Evolutionary conservation across 2,113 vertebrate genomes (phyloP).

Genomic region (Parus major): DNA sequence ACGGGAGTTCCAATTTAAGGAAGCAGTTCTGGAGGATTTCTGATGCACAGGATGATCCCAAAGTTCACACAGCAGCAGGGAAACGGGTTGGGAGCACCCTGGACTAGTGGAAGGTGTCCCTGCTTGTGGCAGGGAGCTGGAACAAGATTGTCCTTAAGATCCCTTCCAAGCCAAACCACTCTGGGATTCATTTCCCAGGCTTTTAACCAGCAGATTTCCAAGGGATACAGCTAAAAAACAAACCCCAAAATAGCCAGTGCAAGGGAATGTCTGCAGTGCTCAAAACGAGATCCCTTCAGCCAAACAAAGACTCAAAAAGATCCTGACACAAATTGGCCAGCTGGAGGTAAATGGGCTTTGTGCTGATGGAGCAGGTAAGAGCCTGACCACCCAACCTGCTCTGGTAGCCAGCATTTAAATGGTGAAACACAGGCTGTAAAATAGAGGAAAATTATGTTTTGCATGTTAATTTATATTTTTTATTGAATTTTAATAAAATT

Average conservation of each 20-base stretch:
- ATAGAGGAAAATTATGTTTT: accelerated
- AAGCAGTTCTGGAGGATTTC: not conserved
- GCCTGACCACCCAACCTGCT: not conserved
- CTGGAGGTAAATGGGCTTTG: not conserved
- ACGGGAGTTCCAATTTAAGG: not conserved
- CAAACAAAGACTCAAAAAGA: not conserved
- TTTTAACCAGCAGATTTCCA: not conserved
- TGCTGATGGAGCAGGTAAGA: not conserved
- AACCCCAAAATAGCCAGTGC: not conserved
- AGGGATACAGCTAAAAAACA: not conserved
- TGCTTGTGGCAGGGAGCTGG: not conserved
- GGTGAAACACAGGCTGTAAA: not conserved
- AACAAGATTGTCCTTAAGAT: not conserved
- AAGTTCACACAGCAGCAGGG: not conserved
- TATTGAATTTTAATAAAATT: no score
- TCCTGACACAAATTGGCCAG: not conserved
- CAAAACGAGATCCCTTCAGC: not conserved
- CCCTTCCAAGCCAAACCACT: not conserved
- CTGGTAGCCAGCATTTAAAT: not conserved
- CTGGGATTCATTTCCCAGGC: no score
- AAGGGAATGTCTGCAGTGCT: not conserved
- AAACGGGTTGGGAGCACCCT: not conserved
- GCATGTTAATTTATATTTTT: not conserved
- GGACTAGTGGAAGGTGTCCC: not conserved
- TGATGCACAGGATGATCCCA: not conserved